Evolutionary conservation across 2,113 vertebrate genomes (phyloP).

Genomic region (Trematomus loennbergii): DNA sequence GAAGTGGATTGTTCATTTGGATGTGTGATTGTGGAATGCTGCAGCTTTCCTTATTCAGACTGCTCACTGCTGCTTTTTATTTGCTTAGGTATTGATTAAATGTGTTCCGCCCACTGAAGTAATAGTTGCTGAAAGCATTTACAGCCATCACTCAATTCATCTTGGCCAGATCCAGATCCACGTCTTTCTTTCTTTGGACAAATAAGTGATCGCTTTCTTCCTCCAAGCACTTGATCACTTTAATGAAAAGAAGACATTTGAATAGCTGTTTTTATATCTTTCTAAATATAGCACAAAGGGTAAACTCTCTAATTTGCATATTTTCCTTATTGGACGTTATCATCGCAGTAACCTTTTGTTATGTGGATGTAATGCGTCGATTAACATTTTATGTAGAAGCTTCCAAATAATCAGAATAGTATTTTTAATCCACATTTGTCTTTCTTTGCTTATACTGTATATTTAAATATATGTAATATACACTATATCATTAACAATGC

Average conservation of each 20-base stretch:
- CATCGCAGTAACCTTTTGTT: not conserved
- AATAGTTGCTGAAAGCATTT: conserved; percentile 86
- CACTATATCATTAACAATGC: not conserved
- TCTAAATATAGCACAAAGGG: not conserved
- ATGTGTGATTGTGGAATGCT: conserved; percentile 56
- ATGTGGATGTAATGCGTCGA: not conserved
- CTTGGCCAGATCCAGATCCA: conserved; percentile 51
- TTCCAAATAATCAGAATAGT: no score
- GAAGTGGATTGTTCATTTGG: conserved; percentile 56
- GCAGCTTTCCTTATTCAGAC: conserved; percentile 75
- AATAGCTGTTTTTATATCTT: not conserved
- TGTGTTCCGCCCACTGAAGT: conserved; percentile 82
- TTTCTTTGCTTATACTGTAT: not conserved
- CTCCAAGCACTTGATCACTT: conserved; percentile 27
- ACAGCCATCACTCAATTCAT: conserved; percentile 79
- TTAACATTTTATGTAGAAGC: conserved; percentile 12
- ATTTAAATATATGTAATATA: not conserved
- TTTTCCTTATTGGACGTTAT: not conserved
- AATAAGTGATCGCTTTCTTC: conserved; percentile 39
- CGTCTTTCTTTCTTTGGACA: conserved; percentile 51
- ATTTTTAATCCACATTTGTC: not conserved
- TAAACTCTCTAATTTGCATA: not conserved
- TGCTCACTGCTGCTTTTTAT: conserved; percentile 81
- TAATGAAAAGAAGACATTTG: conserved; percentile 31
- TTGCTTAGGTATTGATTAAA: conserved; percentile 85